A percentile compares a stretch with the other conserved stretches of the same genome.
Evolutionary conservation across 2,113 vertebrate genomes (phyloP).

Genomic region (Macrotus californicus): DNA sequence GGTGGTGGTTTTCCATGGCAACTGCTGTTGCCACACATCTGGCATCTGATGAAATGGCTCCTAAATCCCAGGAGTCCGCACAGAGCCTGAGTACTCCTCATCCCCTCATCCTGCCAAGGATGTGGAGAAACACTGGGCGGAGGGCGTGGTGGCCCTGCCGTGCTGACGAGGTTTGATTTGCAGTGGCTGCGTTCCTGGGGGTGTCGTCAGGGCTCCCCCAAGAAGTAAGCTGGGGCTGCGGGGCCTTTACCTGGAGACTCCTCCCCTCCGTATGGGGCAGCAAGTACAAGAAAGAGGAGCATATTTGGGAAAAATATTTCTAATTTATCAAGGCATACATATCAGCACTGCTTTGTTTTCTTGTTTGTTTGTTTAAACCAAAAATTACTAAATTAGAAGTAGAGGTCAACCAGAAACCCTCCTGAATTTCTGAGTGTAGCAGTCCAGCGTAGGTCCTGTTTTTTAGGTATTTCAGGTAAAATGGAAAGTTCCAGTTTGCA

Average conservation of each 20-base stretch:
- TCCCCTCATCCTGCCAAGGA: not conserved
- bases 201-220: not conserved
- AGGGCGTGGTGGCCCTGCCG: not conserved
- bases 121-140: not conserved
- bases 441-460: not conserved
- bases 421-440: not conserved
- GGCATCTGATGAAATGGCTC: not conserved
- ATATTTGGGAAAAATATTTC: not conserved
- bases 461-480: slow-evolving; percentile 67
- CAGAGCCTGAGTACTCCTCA: not conserved
- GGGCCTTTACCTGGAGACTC: not conserved
- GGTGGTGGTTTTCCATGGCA: slow-evolving; percentile 6
- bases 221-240: accelerated
- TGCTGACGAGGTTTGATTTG: not conserved
- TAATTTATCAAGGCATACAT: not conserved
- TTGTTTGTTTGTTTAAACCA: not conserved
- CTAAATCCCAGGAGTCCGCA: slow-evolving; percentile 28
- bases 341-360: not conserved
- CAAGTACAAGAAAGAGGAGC: not conserved
- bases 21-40: not conserved
- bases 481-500: slow-evolving; percentile 94
- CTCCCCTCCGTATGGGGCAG: not conserved
- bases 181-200: not conserved
- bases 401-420: not conserved
- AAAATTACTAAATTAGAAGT: not conserved